These are phyloP conservation scores for Paramacrobiotus metropolitanus DNA, from an alignment of 1,140 invertebrate species.

Conservation along the genomic window DNA sequence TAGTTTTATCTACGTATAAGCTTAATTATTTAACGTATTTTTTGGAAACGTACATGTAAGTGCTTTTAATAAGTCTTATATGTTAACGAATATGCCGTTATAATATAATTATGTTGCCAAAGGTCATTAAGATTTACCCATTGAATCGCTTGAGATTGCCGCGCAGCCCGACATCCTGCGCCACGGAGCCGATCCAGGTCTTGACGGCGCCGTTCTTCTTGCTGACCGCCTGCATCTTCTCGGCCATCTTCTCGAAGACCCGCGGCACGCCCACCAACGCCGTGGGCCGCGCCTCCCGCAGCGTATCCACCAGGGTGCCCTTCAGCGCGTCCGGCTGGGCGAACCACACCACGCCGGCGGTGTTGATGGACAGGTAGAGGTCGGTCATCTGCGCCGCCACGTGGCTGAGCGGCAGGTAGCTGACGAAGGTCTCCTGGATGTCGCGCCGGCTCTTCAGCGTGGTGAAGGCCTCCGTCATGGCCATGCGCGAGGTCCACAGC, in stretches of 20 bases:
- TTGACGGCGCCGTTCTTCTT: background rate
- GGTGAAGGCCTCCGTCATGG: background rate
- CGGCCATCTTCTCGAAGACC: constrained; percentile 4
- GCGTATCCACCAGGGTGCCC: constrained; percentile 10
- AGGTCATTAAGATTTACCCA: too few relatives aligned
- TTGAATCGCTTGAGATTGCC: background rate
- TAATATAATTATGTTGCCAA: too few relatives aligned
- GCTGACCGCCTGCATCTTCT: background rate
- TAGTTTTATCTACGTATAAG: too few relatives aligned
- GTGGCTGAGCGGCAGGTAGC: constrained; percentile 16
- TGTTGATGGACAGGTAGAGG: constrained; percentile 12
- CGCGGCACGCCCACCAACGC: constrained; percentile 6
- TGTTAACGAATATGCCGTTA: too few relatives aligned
- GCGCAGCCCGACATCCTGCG: background rate
- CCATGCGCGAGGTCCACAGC: constrained; percentile 12
- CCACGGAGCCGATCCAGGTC: constrained; percentile 5
- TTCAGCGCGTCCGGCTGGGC: too few relatives aligned
- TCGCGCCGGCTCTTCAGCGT: too few relatives aligned
- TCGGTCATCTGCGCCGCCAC: too few relatives aligned
- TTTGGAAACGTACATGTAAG: too few relatives aligned
- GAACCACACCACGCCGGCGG: constrained; percentile 14
- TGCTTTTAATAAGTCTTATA: too few relatives aligned
- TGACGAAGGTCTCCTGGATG: constrained; percentile 12
- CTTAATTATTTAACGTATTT: too few relatives aligned
- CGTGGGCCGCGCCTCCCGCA: background rate